These are phyloP conservation scores for Bufotes viridis DNA, from an alignment of 2,797 vertebrate species.

Conservation along the genomic window DNA sequence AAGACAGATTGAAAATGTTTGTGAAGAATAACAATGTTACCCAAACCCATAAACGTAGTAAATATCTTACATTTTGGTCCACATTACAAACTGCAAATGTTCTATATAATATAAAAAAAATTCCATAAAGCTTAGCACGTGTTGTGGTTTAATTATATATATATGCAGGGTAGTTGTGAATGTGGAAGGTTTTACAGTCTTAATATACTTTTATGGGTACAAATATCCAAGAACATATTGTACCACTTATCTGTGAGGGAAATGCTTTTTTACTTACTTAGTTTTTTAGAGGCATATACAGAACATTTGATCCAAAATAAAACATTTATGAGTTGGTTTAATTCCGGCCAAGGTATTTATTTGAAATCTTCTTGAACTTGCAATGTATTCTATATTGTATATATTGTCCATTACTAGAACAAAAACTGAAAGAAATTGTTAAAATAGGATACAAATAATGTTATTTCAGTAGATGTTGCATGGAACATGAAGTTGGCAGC, in stretches of 20 bases:
- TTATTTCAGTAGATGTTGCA: not conserved
- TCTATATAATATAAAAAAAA: constrained; percentile 55
- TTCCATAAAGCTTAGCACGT: constrained; percentile 56
- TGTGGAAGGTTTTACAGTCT: constrained; percentile 55
- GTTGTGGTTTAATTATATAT: constrained; percentile 58
- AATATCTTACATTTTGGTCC: constrained; percentile 42
- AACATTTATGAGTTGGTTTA: constrained; percentile 39
- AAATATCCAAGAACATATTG: constrained; percentile 59
- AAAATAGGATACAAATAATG: not conserved
- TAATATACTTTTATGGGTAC: constrained; percentile 60
- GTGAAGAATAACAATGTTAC: constrained; percentile 35
- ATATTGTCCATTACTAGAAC: not conserved
- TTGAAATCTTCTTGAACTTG: constrained; percentile 26
- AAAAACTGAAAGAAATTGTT: not conserved
- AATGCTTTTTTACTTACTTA: constrained; percentile 35
- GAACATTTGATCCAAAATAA: constrained; percentile 36
- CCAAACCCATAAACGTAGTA: constrained; percentile 19
- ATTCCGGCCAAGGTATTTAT: constrained; percentile 38
- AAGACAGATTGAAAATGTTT: not conserved
- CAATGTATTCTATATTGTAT: not conserved
- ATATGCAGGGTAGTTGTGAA: constrained; percentile 49
- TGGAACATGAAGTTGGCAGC: not conserved
- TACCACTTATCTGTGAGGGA: constrained; percentile 55
- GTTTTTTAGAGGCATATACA: constrained; percentile 25
- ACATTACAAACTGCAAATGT: constrained; percentile 54